Evolutionary conservation across 2,113 vertebrate genomes (phyloP), one percentile per base, ranked within the genome.

Genomic region (Oreochromis niloticus): DNA sequence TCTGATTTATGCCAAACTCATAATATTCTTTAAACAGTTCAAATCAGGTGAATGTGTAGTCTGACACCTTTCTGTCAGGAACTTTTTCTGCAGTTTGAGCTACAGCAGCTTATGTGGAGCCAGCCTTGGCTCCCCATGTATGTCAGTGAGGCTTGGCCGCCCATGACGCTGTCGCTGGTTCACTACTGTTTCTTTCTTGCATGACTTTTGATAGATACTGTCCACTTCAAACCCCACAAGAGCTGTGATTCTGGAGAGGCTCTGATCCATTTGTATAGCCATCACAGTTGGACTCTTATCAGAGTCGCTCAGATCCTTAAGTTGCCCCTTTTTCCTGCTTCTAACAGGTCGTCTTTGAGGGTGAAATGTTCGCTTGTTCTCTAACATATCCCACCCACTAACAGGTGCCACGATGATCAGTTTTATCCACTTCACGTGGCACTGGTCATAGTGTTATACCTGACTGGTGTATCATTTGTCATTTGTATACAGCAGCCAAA

Each of bases 51-150:
- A 75, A 11, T 30, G 61, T 39, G 61, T 5, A 39, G 19, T 13
- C 61, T 68, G 61, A 10, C 61, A 68, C 2, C 34, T 68, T 68
- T 22, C 61, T 68, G 0, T 66, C 19, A 0, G 39, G 0, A 66
- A 0, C 4, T 2, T 39, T 0, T 5, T 66, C 34, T 66, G 61
- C 34, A 66, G 34, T 66, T 66, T 66, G 34, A 66, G 61, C 61
- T 66, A 8, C 61, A 39, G 61, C 19, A 66, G 34, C 61, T 66
- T 10, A n/a, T 66, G 6, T n/a, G 34, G 4, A 17, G 0, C 17
- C 10, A 39, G 0, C 19, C 34, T 68, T 0, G 39, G 11, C 34
- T 68, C 11, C 19, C 1, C 34, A 68, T 22, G 39, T 41, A 9
- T 3, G 10, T 41, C 39, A 41, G 39, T 41, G 39, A 41, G 39